A percentile compares a stretch with the other conserved stretches of the same genome.
Conservation (phyloP, 1,140 invertebrate species). For the Phortica variegata region DNA sequence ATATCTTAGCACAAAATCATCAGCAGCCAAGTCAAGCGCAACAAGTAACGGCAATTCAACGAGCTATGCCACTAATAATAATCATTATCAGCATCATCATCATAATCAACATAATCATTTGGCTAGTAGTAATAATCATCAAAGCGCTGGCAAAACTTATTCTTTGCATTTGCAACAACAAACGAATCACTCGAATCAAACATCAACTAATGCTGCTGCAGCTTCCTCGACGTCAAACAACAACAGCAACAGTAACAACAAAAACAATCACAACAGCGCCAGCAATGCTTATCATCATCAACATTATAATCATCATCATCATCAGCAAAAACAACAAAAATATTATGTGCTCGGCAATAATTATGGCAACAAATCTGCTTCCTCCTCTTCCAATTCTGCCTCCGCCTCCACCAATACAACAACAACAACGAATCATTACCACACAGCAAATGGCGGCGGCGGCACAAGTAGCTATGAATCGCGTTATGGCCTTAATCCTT, state of each 20-base stretch:
- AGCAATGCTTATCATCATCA: constrained; percentile 22
- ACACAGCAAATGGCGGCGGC: constrained; percentile 25
- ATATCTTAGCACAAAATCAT: constrained; percentile 14
- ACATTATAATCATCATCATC: constrained; percentile 20
- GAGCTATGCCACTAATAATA: constrained; percentile 4
- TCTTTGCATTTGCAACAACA: constrained; percentile 27
- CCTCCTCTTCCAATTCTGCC: constrained; percentile 33
- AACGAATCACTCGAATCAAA: constrained; percentile 18
- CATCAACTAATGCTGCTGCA: constrained; percentile 15
- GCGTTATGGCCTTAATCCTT: constrained; percentile 21
- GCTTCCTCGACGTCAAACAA: background rate
- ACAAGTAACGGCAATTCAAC: background rate
- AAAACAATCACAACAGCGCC: too few relatives aligned
- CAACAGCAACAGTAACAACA: constrained; percentile 22
- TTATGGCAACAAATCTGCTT: constrained; percentile 28
- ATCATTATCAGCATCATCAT: constrained; percentile 26
- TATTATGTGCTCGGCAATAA: constrained; percentile 19
- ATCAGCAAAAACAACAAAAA: constrained; percentile 11
- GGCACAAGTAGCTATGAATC: constrained; percentile 35
- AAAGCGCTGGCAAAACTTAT: constrained; percentile 6
- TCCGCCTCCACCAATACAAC: constrained; percentile 15
- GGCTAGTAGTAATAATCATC: constrained; percentile 9
- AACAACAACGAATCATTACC: background rate
- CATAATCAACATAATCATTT: constrained; percentile 11
- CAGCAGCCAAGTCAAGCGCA: too few relatives aligned